Evolutionary conservation across 2,113 vertebrate species (phyloP).

Genomic region (Gopherus flavomarginatus): DNA sequence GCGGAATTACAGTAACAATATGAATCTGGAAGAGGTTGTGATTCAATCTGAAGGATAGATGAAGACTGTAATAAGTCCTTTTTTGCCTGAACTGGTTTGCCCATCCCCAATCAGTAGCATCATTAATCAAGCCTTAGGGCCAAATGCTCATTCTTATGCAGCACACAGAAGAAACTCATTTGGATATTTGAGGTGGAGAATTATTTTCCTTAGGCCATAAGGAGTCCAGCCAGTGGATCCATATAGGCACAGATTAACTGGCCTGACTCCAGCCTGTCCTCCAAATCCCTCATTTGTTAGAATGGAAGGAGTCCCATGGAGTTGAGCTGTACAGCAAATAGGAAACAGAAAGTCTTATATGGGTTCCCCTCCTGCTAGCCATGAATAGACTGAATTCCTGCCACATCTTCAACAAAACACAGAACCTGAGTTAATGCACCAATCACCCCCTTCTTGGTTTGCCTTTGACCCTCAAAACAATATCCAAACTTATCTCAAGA

Average conservation of each 20-base stretch:
- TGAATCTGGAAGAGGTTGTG: background rate
- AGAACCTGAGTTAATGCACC: background rate
- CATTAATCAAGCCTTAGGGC: background rate
- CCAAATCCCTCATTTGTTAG: background rate
- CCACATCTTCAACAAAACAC: background rate
- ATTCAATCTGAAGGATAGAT: background rate
- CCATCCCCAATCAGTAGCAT: background rate
- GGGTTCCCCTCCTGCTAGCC: background rate
- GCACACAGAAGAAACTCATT: background rate
- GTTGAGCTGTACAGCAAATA: background rate
- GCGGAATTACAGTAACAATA: constrained; percentile 3
- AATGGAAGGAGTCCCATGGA: background rate
- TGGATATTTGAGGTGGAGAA: background rate
- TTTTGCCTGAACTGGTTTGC: background rate
- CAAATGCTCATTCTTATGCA: background rate
- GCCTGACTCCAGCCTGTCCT: background rate
- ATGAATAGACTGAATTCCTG: background rate
- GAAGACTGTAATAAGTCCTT: background rate
- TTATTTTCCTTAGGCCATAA: background rate
- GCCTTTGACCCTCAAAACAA: accelerated
- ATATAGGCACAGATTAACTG: background rate
- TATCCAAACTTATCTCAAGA: background rate
- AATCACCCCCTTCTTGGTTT: accelerated
- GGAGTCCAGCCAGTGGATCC: background rate
- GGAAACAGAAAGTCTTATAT: background rate